phyloP scores from a whole-genome alignment of 2,797 vertebrate genomes.

The Centropyge bicolor region DNA sequence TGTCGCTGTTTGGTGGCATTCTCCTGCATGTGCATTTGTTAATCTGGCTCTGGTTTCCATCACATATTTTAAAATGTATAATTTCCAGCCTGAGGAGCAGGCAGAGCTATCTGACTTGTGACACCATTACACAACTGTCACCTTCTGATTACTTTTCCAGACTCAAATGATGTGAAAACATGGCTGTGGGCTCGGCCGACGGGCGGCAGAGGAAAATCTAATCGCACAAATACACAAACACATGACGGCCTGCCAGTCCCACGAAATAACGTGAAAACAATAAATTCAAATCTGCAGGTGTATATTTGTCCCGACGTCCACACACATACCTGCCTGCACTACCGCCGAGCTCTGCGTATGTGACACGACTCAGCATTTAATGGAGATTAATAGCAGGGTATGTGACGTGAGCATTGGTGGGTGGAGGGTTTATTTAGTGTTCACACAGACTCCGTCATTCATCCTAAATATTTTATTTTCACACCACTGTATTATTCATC shows the following conservation, averaged over 20 bases:
- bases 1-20: neutral
- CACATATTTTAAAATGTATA: constrained; percentile 18
- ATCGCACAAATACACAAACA: neutral
- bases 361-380: constrained; percentile 8
- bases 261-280: neutral
- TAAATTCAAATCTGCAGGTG: neutral
- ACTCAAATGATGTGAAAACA: neutral
- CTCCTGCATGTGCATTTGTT: constrained; percentile 10
- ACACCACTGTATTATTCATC: constrained; percentile 13
- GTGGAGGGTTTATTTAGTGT: constrained; percentile 21
- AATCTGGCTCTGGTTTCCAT: constrained; percentile 23
- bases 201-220: neutral
- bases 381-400: constrained; percentile 36
- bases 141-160: constrained; percentile 46
- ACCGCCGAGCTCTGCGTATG: constrained; percentile 10
- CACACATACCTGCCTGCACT: neutral
- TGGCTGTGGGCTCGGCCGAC: neutral
- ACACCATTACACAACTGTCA: constrained; percentile 39
- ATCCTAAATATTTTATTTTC: constrained; percentile 9
- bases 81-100: constrained; percentile 36
- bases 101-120: constrained; percentile 20
- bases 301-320: neutral
- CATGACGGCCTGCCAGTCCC: fast-evolving
- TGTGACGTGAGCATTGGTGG: constrained; percentile 11
- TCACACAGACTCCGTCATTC: neutral